Base-by-base conservation (phyloP, 2,797 vertebrate genomes). In the Hydrolagus colliei region DNA sequence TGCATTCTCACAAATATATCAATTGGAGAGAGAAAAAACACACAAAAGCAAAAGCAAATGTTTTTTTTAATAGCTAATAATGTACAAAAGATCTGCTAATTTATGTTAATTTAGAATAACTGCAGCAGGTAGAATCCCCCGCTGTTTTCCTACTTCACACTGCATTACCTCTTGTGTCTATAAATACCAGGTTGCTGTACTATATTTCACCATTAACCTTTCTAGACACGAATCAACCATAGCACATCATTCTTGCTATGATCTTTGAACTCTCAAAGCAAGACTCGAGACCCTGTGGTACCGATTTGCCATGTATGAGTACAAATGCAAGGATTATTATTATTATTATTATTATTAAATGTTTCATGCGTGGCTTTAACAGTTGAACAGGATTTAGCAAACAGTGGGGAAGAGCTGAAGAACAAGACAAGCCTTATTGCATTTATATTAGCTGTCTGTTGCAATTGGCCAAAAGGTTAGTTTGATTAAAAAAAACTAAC, bases 401-500 rank as follows among this genome's bases (percentile, higher is more conserved):
- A 6, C 6, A 35, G 65, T 35, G 65, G 14, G 35, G 78, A 80
- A 18, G 62, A 16, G 6, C 9, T 10, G 13, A 32, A 11, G 22
- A 73, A 68, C 67, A 82, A 59, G 14, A 35, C 68, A 35, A 20
- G 27, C 27, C 35, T 68, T 63, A 84, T 32, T 52, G 65, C 63
- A 41, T 84, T 52, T 84, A 84, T 16, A 84, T 84, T 52, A 52
- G 6, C 41, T 52, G 2, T 52, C 41, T 52, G 2, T 52, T 84
- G 41, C 79, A 84, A 41, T 41, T 71, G 68, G 65, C 79, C 65
- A 84, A 10, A 27, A 68, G 65, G 65, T 84, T 84, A 84, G 27
- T 65, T 71, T 68, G 41, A 84, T 84, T 71, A 71, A 27, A 71
- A 71, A 67, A 84, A 84, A 84, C 41, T 63, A 67, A 84, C 41